Base-by-base conservation (phyloP, 2,797 vertebrate species). In the Liparis tanakae region DNA sequence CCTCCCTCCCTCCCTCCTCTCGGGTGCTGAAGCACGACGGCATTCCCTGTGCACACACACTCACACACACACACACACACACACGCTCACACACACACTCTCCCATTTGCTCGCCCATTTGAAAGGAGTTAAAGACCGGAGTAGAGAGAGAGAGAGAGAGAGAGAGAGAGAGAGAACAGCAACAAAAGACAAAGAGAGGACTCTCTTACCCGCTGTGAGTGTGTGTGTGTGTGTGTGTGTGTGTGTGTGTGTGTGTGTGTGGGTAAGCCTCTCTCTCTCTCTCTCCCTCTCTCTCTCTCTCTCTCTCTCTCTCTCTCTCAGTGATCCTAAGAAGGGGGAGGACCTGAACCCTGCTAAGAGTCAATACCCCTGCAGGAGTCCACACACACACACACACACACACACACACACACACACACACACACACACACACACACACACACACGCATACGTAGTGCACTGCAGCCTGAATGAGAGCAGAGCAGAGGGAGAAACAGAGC, bases 351-450 rank as follows among this genome's bases (percentile, higher is more conserved):
- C 79, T 87, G 76, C 84, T 90, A 48, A 87, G 87, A 87, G 82
- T 90, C 86, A 87, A 76, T 91, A 85, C 78, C 91, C 89, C 91
- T 80, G 89, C 88, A 91, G 89, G 91, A 93, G 87, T 89, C 88
- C 88, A 85, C 78, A 82, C 72, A 74, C 73, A 53, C 73, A 44
- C 56, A 9, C 68, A 58, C 81, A 63, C 70, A 33, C 72, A 55
- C 72, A 67, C 78, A 74, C n/a, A n/a, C n/a, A n/a, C n/a, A n/a
- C n/a, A 54, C 64, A 41, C 77, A 62, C 67, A 76, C 56, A 66
- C 88, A 85, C 78, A 82, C 72, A 74, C 73, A 53, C 73, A 44
- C 69, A 54, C 64, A 41, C 77, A 62, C 67, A 76, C 56, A 66
- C 70, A 44, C 72, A 74, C 10, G 12, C 82, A 87, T 69, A 82